Base-by-base conservation (phyloP, 2,113 vertebrate species). In the Plotosus lineatus region DNA sequence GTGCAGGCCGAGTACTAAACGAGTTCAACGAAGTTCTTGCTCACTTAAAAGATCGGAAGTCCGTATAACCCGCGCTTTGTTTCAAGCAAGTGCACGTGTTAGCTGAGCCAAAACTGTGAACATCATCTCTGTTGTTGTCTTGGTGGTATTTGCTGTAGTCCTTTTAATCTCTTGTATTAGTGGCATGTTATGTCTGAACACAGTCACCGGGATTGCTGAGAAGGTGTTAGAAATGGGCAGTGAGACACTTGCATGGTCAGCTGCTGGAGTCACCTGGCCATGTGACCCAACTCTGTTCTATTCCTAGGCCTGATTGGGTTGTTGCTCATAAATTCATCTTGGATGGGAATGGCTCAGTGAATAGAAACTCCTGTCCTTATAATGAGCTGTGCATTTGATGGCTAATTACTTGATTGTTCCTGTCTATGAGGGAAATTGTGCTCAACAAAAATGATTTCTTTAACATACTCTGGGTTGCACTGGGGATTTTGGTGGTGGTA, bases 261-360 rank as follows among this genome's bases (percentile, higher is more conserved):
- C 89, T 91, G 91, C 82, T 85, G 8, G 65, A 78, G 63, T 40
- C 81, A 66, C 8, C 51, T 15, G 44, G 56, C 51, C 89, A 86
- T 40, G 87, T 87, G 87, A 91, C 79, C 78, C 77, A 82, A 86
- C 82, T 40, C 77, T 2, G 77, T 84, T 88, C 90, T 92, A 91
- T 93, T 92, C 91, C 86, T 87, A 84, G 79, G 85, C 85, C 84
- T 90, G 85, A 91, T 89, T 84, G 84, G 85, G 83, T 85, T 87
- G 4, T 74, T 83, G 46, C 75, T 60, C 42, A 26, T 46, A 71
- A 53, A 89, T 85, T 81, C 81, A 51, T 84, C 9, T 9, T 9
- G 19, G 44, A 9, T 26, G 84, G 88, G 83, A 84, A 19, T 86
- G 85, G 60, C 15, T 23, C 82, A 21, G 55, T 28, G 58, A n/a